Evolutionary conservation across 2,113 vertebrate species (phyloP).

Genomic region (Tetrax tetrax): DNA sequence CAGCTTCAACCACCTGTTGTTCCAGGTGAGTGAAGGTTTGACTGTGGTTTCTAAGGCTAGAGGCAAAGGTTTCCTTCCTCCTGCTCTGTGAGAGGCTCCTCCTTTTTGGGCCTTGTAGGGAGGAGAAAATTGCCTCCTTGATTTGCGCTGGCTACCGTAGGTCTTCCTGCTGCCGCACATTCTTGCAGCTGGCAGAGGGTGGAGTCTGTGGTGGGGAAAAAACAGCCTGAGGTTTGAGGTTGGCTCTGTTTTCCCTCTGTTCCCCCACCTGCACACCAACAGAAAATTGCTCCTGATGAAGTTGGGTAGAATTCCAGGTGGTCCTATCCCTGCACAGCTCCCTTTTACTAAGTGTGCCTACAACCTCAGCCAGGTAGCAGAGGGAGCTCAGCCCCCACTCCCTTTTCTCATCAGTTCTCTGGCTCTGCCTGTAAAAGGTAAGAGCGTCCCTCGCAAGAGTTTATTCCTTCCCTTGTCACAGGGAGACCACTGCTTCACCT

Average conservation of each 20-base stretch:
- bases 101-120: background rate
- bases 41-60: background rate
- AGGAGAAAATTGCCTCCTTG: background rate
- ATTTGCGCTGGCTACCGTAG: background rate
- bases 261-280: background rate
- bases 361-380: background rate
- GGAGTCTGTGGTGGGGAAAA: background rate
- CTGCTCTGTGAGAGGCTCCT: background rate
- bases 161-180: background rate
- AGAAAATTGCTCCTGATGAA: background rate
- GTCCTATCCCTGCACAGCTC: background rate
- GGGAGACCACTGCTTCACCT: constrained; percentile 38
- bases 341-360: background rate
- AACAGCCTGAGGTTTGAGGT: background rate
- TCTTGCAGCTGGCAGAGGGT: background rate
- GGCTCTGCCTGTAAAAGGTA: constrained; percentile 8
- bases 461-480: background rate
- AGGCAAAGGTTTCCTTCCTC: background rate
- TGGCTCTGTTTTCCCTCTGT: background rate
- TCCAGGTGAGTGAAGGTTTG: constrained; percentile 75
- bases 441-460: constrained; percentile 3
- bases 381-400: background rate
- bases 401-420: background rate
- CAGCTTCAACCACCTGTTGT: constrained; percentile 91
- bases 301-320: background rate